phyloP scores from a whole-genome alignment of 2,888 invertebrate species.

The Tenthredo notha region DNA sequence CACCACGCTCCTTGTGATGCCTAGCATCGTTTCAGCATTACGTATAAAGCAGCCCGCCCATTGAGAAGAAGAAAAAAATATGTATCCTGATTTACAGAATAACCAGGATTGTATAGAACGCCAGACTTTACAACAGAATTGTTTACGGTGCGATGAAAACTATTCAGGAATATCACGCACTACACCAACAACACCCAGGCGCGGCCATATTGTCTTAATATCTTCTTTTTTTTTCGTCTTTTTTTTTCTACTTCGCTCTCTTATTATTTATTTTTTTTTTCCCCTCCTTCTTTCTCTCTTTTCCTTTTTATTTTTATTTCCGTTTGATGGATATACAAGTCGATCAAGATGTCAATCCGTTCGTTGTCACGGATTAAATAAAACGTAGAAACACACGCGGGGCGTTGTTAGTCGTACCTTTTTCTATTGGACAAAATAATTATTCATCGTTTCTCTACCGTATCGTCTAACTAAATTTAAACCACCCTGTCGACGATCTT shows the following conservation, averaged over 20 bases:
- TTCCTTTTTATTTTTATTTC: conserved; percentile 1
- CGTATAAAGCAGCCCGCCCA: conserved; percentile 27
- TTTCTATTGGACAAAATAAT: neutral
- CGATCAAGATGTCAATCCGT: conserved; percentile 52
- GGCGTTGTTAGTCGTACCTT: neutral
- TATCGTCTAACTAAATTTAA: conserved; percentile 12
- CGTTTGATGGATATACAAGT: conserved; percentile 36
- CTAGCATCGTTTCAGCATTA: conserved; percentile 39
- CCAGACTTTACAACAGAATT: neutral
- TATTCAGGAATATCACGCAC: conserved; percentile 30
- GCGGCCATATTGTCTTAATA: conserved; percentile 74
- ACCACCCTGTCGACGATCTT: neutral
- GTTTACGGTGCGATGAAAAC: conserved; percentile 8
- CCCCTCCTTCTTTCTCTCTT: neutral
- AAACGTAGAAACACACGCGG: neutral
- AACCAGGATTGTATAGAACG: neutral
- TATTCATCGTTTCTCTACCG: neutral
- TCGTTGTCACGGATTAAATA: conserved; percentile 17
- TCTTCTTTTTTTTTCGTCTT: neutral
- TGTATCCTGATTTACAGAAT: neutral
- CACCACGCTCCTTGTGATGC: conserved; percentile 38
- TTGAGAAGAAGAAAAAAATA: neutral
- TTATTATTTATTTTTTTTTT: neutral
- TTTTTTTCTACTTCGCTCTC: neutral
- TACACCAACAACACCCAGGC: conserved; percentile 75